Evolutionary conservation across 2,888 invertebrate species (phyloP).

Genomic region (Baronia brevicornis): DNA sequence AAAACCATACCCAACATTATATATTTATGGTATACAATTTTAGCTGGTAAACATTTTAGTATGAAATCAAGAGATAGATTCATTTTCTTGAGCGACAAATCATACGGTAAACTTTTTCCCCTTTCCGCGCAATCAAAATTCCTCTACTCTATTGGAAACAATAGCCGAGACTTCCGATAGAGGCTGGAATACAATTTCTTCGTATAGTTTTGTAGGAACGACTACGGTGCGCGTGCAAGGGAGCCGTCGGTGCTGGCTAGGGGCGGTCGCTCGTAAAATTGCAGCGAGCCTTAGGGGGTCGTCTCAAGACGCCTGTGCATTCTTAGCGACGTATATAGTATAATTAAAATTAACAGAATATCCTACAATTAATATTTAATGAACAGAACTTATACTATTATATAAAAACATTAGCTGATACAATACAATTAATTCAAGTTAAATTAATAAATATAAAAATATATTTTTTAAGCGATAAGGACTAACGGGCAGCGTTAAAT

Average conservation of each 20-base stretch:
- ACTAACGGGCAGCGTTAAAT: no score
- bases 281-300: constrained; percentile 60
- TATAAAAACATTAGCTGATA: no score
- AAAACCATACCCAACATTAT: no score
- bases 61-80: no score
- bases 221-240: constrained; percentile 37
- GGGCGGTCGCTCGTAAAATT: constrained; percentile 69
- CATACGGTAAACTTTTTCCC: no score
- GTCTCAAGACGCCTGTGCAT: constrained; percentile 71
- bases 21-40: no score
- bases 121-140: constrained; percentile 1
- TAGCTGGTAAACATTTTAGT: no score
- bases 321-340: constrained; percentile 51
- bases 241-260: constrained; percentile 28
- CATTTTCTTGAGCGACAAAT: no score
- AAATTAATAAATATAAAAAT: not conserved
- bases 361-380: no score
- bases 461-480: no score
- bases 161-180: constrained; percentile 10
- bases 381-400: no score
- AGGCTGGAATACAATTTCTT: constrained; percentile 19
- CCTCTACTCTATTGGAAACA: constrained; percentile 9
- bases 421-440: no score
- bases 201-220: constrained; percentile 35
- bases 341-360: constrained; percentile 24